Evolutionary conservation across 2,888 invertebrate species (phyloP).

Genomic region (Stenurella melanura): DNA sequence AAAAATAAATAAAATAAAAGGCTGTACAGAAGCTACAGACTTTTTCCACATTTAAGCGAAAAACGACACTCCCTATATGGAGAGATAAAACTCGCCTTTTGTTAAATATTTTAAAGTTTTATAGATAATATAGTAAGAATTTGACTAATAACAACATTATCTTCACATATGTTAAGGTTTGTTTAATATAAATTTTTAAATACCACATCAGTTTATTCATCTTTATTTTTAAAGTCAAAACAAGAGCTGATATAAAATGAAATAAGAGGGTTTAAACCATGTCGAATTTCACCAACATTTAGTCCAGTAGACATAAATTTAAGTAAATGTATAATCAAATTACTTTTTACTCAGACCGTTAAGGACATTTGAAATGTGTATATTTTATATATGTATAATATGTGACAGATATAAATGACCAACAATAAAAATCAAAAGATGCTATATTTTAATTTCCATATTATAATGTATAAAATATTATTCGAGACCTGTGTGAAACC

Average conservation of each 20-base stretch:
- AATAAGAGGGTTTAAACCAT: neutral
- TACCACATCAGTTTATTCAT: neutral
- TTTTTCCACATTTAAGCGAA: too few relatives aligned
- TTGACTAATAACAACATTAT: neutral
- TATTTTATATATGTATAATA: neutral
- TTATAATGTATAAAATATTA: neutral
- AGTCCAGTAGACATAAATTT: neutral
- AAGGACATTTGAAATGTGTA: neutral
- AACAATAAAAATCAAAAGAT: neutral
- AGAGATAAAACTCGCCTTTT: too few relatives aligned
- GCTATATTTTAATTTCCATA: neutral
- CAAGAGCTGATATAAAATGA: neutral
- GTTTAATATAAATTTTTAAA: constrained; percentile 7
- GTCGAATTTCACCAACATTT: neutral
- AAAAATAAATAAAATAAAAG: too few relatives aligned
- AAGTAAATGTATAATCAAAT: too few relatives aligned
- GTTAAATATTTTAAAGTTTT: too few relatives aligned
- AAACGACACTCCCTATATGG: too few relatives aligned
- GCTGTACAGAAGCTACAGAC: too few relatives aligned
- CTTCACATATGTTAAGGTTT: neutral
- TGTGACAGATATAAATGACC: neutral
- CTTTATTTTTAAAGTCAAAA: neutral
- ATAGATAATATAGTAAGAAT: neutral
- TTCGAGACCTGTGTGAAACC: neutral
- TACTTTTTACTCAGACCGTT: neutral